A percentile compares a stretch with the other conserved stretches of the same genome.
phyloP scores from a whole-genome alignment of 2,888 invertebrate species.

The Habroteleia sp. region DNA sequence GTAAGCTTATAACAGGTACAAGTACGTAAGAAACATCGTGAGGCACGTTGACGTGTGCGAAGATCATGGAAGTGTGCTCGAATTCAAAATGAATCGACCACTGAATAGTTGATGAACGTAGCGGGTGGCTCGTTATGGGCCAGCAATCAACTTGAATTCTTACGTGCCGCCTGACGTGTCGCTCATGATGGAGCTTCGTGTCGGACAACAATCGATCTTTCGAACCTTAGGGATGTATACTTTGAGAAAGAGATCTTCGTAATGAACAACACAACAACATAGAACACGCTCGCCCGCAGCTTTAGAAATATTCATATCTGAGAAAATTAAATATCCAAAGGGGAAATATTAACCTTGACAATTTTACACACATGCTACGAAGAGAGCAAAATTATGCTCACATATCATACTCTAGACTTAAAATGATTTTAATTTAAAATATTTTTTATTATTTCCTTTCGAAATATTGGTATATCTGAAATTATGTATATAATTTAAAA shows the following conservation, averaged over 20 bases:
- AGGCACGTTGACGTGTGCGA: slow-evolving; percentile 61
- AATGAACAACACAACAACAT: slow-evolving; percentile 59
- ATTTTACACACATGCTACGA: slow-evolving; percentile 30
- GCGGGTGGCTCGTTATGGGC: slow-evolving; percentile 78
- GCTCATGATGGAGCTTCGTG: slow-evolving; percentile 78
- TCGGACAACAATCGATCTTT: slow-evolving; percentile 77
- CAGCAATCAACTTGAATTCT: slow-evolving; percentile 78
- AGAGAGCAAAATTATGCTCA: slow-evolving; percentile 20
- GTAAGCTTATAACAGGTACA: slow-evolving; percentile 28
- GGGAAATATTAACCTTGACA: slow-evolving; percentile 68
- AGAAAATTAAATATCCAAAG: slow-evolving; percentile 71
- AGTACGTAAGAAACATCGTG: slow-evolving; percentile 32
- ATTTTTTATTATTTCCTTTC: too few relatives aligned
- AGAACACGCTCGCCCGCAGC: slow-evolving; percentile 59
- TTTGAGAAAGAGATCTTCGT: slow-evolving; percentile 68
- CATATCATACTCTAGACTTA: slow-evolving; percentile 23
- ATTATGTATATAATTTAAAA: too few relatives aligned
- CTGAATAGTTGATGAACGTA: slow-evolving; percentile 76
- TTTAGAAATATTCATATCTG: slow-evolving; percentile 64
- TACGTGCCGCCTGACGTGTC: slow-evolving; percentile 78
- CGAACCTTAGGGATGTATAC: slow-evolving; percentile 72
- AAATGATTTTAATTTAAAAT: too few relatives aligned
- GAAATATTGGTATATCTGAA: too few relatives aligned
- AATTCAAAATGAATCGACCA: slow-evolving; percentile 59
- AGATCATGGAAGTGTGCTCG: slow-evolving; percentile 35